These are phyloP conservation scores for Platanista minor DNA, from an alignment of 2,113 vertebrate genomes.

Conservation along the genomic window DNA sequence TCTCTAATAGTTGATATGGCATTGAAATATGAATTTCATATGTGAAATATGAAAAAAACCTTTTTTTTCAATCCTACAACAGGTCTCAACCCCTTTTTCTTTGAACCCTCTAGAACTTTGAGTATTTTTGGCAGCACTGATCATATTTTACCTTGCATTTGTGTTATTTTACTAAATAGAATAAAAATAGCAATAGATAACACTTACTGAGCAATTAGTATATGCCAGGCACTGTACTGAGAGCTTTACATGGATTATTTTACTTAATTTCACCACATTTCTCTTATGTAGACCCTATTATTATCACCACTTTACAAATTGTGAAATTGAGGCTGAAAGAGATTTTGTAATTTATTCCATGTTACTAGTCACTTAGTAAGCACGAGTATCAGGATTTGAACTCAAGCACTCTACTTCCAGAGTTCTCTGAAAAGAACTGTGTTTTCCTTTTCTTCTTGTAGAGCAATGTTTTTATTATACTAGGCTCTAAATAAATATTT, in stretches of 20 bases:
- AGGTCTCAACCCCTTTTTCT: not conserved
- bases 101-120: not conserved
- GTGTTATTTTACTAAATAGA: not conserved
- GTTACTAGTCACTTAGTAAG: not conserved
- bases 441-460: not conserved
- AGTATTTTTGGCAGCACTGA: not conserved
- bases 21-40: not conserved
- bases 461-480: not conserved
- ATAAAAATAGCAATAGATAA: not conserved
- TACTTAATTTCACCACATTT: not conserved
- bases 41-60: not conserved
- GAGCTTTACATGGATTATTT: not conserved
- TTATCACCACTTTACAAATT: not conserved
- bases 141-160: not conserved
- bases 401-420: not conserved
- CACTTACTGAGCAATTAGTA: not conserved
- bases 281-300: not conserved
- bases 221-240: not conserved
- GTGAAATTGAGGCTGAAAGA: not conserved
- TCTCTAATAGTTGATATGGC: not conserved
- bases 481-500: not conserved
- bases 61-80: not conserved
- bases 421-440: not conserved
- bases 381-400: not conserved
- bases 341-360: not conserved